A percentile compares a stretch with the other conserved stretches of the same genome.
phyloP scores from a whole-genome alignment of 30 jellyfish, hydroid and myxozoan genomes.

The Clytia hemisphaerica region DNA sequence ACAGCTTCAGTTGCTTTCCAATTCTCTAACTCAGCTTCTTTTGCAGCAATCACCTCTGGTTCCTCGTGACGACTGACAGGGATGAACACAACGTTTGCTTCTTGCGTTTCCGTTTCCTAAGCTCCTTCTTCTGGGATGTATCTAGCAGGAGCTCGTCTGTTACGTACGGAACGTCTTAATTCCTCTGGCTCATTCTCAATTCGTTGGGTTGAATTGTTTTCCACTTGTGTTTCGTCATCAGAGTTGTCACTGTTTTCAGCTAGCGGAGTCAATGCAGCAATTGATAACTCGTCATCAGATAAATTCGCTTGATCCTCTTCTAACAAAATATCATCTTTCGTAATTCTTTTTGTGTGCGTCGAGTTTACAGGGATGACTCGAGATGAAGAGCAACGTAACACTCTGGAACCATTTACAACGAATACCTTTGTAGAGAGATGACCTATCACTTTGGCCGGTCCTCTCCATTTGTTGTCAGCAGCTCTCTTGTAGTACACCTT shows the following conservation, averaged over 20 bases:
- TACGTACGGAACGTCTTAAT: no score
- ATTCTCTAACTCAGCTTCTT: neutral
- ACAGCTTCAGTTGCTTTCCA: conserved; percentile 19
- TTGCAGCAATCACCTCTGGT: neutral
- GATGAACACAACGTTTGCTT: neutral
- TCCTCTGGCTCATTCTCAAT: no score
- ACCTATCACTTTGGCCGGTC: conserved; percentile 7
- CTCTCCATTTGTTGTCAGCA: conserved; percentile 15
- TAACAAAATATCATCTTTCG: neutral
- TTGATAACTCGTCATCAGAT: neutral
- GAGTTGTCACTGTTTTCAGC: conserved; percentile 1
- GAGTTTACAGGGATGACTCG: neutral
- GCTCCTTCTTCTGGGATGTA: conserved; percentile 17
- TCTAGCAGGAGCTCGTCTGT: neutral
- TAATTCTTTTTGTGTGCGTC: neutral
- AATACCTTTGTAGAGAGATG: neutral
- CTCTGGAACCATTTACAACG: conserved; percentile 14
- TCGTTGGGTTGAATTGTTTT: no score
- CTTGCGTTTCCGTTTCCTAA: neutral
- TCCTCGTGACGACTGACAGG: neutral
- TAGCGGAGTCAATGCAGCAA: neutral
- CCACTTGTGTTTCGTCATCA: no score
- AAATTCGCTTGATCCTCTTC: neutral
- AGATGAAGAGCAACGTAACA: neutral
- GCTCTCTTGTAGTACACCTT: conserved; percentile 9